Evolutionary conservation across 2,888 invertebrate species (phyloP).

Genomic region (Enchytraeus crypticus): DNA sequence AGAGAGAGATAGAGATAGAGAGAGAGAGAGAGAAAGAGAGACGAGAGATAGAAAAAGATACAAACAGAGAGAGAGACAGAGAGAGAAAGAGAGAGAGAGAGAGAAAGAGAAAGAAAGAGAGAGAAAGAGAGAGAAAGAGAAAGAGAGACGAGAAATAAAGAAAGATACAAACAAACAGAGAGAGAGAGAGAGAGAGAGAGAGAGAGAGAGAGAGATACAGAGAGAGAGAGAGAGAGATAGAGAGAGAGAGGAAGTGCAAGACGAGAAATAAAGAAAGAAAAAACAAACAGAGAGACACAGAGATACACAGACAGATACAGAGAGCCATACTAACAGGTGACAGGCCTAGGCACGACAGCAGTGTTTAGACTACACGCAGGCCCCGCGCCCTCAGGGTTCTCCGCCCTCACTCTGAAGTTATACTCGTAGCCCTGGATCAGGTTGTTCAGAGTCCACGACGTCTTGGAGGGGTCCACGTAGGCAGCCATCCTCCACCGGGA

Average conservation of each 20-base stretch:
- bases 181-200: too few relatives aligned
- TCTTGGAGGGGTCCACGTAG: slow-evolving; percentile 31
- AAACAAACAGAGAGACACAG: background rate
- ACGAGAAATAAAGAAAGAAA: background rate
- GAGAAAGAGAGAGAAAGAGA: too few relatives aligned
- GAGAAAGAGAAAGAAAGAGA: background rate
- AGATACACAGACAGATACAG: background rate
- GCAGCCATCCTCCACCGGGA: slow-evolving; percentile 32
- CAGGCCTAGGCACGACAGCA: slow-evolving; percentile 20
- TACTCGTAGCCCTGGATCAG: slow-evolving; percentile 51
- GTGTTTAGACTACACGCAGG: slow-evolving; percentile 16
- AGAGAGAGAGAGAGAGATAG: too few relatives aligned
- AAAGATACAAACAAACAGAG: too few relatives aligned
- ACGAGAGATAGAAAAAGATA: too few relatives aligned
- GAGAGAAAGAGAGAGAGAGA: too few relatives aligned
- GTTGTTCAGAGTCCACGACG: slow-evolving; percentile 32
- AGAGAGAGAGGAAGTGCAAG: too few relatives aligned
- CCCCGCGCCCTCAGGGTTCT: slow-evolving; percentile 68
- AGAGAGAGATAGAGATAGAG: too few relatives aligned
- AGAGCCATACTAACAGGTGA: slow-evolving; percentile 2
- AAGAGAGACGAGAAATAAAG: too few relatives aligned
- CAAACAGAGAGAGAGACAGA: too few relatives aligned
- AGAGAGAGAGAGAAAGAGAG: too few relatives aligned
- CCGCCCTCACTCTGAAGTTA: slow-evolving; percentile 75
- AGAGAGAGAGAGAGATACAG: too few relatives aligned